Evolutionary conservation across 2,888 invertebrate genomes (phyloP), one percentile per base, ranked within the genome.

Genomic region (Harpagoxenus sublaevis): DNA sequence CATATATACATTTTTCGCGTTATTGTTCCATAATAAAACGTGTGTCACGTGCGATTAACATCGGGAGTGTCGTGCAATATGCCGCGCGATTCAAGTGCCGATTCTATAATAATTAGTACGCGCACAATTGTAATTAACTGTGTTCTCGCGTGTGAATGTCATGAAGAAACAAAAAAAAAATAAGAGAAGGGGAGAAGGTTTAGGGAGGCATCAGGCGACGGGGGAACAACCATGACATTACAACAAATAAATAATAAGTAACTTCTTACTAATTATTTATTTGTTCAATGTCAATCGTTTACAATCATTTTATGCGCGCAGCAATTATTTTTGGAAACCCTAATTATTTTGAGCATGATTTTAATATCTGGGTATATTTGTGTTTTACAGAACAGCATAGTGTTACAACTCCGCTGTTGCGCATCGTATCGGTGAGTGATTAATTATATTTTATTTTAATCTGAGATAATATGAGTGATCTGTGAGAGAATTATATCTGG

Each of bases 291-390:
- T 15, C 65, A 65, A 65, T 23, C 12, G 15, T 42, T 55, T 55
- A 4, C 23, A 55, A 55, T 23, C 4, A 23, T 28, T 65, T 42
- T 23, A 42, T 23, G 23, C 15, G 6, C 15, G 0, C 8, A 28
- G 1, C 15, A 45, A 66, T 66, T 66, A 42, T 66, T 42, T 45
- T 28, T 62, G 42, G 3, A 12, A 39, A 65, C 15, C 28, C 15
- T 23, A 23, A 66, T 45, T 45, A 42, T 42, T 66, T 66, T 66
- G 23, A 6, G 1, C 23, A 65, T 31, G 23, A 65, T 6, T 65
- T 45, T 65, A 65, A 65, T 65, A 66, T 66, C 45, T 45, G 15
- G 1, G 45, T 66, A 66, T 66, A 45, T 45, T 45, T 45, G 23
- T 65, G 23, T 66, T 66, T 63, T 42, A 28, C 23, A 45, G 8